phyloP scores from a whole-genome alignment of 2,797 vertebrate species.

The Pseudochirops corinnae region DNA sequence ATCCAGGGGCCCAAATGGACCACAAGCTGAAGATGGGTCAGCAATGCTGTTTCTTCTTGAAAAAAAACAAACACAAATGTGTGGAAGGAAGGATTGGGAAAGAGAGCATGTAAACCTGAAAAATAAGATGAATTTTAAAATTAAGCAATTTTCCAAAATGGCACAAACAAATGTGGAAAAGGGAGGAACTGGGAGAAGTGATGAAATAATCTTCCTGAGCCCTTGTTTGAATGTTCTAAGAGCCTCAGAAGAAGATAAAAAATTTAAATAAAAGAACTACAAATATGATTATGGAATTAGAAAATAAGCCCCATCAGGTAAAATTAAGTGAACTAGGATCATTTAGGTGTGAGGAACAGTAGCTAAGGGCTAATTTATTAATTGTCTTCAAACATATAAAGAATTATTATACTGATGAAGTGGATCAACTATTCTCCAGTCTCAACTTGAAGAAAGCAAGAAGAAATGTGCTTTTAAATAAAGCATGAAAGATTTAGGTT shows the following conservation, averaged over 20 bases:
- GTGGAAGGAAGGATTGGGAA: not conserved
- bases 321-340: constrained; percentile 32
- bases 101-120: not conserved
- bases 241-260: constrained; percentile 14
- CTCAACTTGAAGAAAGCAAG: constrained; percentile 38
- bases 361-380: constrained; percentile 35
- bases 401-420: constrained; percentile 1
- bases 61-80: not conserved
- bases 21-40: not conserved
- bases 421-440: constrained; percentile 28
- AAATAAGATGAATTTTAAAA: not conserved
- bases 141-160: not conserved
- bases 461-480: constrained; percentile 30
- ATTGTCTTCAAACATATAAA: constrained; percentile 42
- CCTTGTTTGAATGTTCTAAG: constrained; percentile 8
- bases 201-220: not conserved
- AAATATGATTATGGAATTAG: constrained; percentile 16
- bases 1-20: not conserved
- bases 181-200: not conserved
- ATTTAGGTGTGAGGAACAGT: constrained; percentile 17
- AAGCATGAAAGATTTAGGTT: constrained; percentile 45
- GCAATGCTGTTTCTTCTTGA: not conserved
- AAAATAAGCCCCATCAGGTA: constrained; percentile 6
- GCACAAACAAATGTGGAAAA: not conserved
- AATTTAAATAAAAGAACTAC: not conserved